Evolutionary conservation across 2,113 vertebrate genomes (phyloP).

Genomic region (Corvus cornix): DNA sequence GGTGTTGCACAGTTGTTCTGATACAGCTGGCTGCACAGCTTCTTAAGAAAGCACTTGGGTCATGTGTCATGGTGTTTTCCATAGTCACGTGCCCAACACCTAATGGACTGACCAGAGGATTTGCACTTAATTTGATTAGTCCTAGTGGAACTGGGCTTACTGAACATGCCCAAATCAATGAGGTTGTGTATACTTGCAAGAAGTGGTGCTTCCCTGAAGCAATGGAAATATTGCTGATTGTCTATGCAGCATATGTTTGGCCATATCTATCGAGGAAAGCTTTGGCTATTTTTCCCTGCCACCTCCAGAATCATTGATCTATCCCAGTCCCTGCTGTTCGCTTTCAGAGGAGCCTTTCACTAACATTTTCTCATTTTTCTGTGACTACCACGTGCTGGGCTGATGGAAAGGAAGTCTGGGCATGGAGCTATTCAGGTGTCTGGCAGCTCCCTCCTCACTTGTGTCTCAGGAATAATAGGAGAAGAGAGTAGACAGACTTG

Average conservation of each 20-base stretch:
- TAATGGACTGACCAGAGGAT: not conserved
- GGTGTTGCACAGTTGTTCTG: not conserved
- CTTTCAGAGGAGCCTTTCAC: not conserved
- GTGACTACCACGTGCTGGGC: not conserved
- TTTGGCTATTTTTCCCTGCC: not conserved
- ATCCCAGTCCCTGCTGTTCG: not conserved
- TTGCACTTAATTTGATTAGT: not conserved
- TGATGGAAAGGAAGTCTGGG: not conserved
- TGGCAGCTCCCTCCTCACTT: not conserved
- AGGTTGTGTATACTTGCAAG: not conserved
- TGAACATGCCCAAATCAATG: not conserved
- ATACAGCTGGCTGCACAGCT: not conserved
- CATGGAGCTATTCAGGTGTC: not conserved
- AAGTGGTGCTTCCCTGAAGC: not conserved
- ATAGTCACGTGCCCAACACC: rapidly evolving
- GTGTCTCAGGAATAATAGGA: not conserved
- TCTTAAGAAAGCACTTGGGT: not conserved
- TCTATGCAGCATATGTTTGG: not conserved
- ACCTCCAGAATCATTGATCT: not conserved
- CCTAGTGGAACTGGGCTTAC: not conserved
- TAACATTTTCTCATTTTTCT: not conserved
- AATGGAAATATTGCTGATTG: not conserved
- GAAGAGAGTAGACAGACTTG: not conserved
- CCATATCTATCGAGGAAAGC: not conserved
- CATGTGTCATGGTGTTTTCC: not conserved